Percentiles rank a stretch among this genome's conserved stretches.
These are phyloP conservation scores for Trissoscelio sp. DNA, from an alignment of 2,888 invertebrate species.

Conservation along the genomic window DNA sequence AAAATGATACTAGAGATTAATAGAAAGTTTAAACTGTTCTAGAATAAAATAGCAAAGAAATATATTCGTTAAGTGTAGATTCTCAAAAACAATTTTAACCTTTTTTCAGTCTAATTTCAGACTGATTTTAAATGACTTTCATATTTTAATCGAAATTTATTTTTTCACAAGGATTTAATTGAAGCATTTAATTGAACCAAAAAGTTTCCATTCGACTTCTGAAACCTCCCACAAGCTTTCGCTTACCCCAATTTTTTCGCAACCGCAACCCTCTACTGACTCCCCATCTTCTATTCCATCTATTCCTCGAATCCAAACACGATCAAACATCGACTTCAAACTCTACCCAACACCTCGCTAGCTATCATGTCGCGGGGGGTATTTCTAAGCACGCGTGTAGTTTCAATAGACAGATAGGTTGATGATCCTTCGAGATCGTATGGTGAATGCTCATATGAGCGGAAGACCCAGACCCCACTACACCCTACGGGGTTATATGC, in stretches of 20 bases:
- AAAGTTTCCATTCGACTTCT: slow-evolving; percentile 20
- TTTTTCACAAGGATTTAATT: no score
- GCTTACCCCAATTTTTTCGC: slow-evolving; percentile 42
- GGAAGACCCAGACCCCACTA: slow-evolving; percentile 65
- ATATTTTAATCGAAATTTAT: no score
- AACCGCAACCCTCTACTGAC: slow-evolving; percentile 33
- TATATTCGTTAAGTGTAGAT: no score
- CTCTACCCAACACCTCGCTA: slow-evolving; percentile 47
- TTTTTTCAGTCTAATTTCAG: no score
- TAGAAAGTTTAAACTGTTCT: no score
- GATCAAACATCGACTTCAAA: slow-evolving; percentile 20
- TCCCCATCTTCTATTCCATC: not conserved
- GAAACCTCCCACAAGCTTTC: slow-evolving; percentile 7
- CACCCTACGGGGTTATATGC: slow-evolving; percentile 64
- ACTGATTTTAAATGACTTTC: no score
- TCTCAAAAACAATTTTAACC: no score
- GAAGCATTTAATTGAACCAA: no score
- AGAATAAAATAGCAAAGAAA: no score
- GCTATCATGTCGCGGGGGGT: slow-evolving; percentile 49
- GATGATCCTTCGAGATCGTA: slow-evolving; percentile 62
- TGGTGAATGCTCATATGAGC: slow-evolving; percentile 64
- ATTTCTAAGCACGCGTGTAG: slow-evolving; percentile 63
- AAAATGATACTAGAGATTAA: no score
- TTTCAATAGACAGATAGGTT: slow-evolving; percentile 56
- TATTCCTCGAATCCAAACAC: slow-evolving; percentile 26